Conservation (phyloP, 2,797 vertebrate species). For the Prunella strophiata region DNA sequence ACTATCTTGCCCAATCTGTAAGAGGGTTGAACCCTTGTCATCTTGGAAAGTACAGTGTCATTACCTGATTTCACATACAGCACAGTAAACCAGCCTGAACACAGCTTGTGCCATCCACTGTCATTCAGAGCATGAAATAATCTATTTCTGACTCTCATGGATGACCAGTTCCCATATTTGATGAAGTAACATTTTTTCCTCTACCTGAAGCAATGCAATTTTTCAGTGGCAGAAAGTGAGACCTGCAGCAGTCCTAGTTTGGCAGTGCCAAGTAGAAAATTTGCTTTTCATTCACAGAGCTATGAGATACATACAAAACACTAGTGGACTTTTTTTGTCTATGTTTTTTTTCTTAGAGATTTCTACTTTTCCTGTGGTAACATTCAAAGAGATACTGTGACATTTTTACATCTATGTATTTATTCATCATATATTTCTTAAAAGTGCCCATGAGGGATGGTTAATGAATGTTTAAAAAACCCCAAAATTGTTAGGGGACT, state of each 20-base stretch:
- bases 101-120: not conserved
- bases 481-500: not conserved
- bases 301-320: not conserved
- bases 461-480: not conserved
- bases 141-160: not conserved
- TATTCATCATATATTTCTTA: not conserved
- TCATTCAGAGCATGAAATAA: not conserved
- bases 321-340: not conserved
- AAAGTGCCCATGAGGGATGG: not conserved
- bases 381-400: not conserved
- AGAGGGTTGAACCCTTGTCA: not conserved
- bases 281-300: not conserved
- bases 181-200: slow-evolving; percentile 1
- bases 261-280: not conserved
- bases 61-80: not conserved
- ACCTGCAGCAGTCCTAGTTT: not conserved
- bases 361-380: not conserved
- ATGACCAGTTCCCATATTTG: not conserved
- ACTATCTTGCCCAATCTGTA: not conserved
- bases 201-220: slow-evolving; percentile 23
- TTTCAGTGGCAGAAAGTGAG: not conserved
- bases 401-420: not conserved
- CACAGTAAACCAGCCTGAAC: not conserved
- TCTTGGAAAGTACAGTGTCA: not conserved
- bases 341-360: not conserved